Evolutionary conservation across 1,140 invertebrate species (phyloP), one percentile per base, ranked within the genome.

Genomic region (Steinernema feltiae): DNA sequence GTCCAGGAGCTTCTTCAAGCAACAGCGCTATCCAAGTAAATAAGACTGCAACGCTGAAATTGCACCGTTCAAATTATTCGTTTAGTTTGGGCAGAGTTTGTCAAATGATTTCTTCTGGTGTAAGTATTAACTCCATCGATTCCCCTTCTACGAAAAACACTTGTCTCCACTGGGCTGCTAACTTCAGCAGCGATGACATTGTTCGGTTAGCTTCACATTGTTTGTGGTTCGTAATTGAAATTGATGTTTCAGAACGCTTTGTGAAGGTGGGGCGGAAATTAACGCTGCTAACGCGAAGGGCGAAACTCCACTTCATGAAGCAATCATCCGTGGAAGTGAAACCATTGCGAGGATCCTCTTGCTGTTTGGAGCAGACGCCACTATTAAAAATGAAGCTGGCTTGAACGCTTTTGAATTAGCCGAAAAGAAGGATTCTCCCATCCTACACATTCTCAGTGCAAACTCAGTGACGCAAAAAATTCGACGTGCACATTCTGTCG

Each of bases 291-390:
- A 80, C 31, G 17, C 32, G 15, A 72, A 76, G 41, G 78, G 78
- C 24, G 78, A 80, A 24, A 81, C 78, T 29, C 70, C 79, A 30
- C 75, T 80, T 15, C 69, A 79, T 18, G 71, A 75, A 32, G 79
- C 79, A 1, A 78, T 80, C 17, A 77, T 63, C 41, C 76, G 71
- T 31, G 78, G 69, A 32, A 31, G 63, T n/a, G 78, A 80, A 69
- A 15, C 31, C 0, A 76, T 80, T 24, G 73, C 72, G 3, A 69
- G 69, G 31, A 30, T 70, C 17, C 73, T 79, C 30, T 30, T 79
- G 15, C 48, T 76, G 17, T 29, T 31, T 27, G 78, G 73, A 35
- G 78, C 78, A 1, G 73, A 79, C 48, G 30, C 78, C 0, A 31
- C 32, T 1, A 70, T 71, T 15, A 80, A 78, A 73, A 74, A 78